Evolutionary conservation across 1,140 invertebrate genomes (phyloP), one percentile per base, ranked within the genome.

Genomic region (Wiebesia pumilae): DNA sequence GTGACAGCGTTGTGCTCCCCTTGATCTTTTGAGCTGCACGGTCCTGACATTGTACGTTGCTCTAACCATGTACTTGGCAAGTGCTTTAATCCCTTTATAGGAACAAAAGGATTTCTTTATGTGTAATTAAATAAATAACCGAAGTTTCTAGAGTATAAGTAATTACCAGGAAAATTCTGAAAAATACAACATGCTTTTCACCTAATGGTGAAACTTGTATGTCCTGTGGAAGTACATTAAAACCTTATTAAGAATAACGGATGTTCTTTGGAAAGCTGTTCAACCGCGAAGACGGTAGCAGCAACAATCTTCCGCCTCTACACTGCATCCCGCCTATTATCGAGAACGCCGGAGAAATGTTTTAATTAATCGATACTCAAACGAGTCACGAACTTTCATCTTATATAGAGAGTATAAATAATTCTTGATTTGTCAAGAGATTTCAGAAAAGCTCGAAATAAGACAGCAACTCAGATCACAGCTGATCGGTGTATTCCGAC

Each of bases 21-120:
- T 3, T 71, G 62, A 14, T 84, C 51, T 58, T 81, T 84, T 4
- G 78, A 87, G 14, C 77, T 75, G 24, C 86, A 78, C 73, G 86
- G 86, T 79, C 54, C 81, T 54, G 86, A 87, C 86, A 87, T 87
- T 71, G 78, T 84, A 54, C 24, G 16, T 12, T 54, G 27, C 21
- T 33, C 27, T 67, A 62, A 84, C 43, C 71, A 75, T 84, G 2
- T 47, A 16, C 33, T 73, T 40, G 33, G 12, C 47, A 21, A 51
- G 16, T 16, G 1, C 14, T 33, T 33, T 67, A 2, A 47, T 47
- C 43, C 33, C 43, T 78, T 19, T 47, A 51, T 16, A 69, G 30
- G 27, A 81, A 40, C 9, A 7, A 24, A 81, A 62, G 62, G 35
- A 33, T 6, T 47, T 69, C 0, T 7, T 81, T 30, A 43, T 27